Conservation (phyloP, 2,113 vertebrate genomes). For the Pseudopipra pipra region DNA sequence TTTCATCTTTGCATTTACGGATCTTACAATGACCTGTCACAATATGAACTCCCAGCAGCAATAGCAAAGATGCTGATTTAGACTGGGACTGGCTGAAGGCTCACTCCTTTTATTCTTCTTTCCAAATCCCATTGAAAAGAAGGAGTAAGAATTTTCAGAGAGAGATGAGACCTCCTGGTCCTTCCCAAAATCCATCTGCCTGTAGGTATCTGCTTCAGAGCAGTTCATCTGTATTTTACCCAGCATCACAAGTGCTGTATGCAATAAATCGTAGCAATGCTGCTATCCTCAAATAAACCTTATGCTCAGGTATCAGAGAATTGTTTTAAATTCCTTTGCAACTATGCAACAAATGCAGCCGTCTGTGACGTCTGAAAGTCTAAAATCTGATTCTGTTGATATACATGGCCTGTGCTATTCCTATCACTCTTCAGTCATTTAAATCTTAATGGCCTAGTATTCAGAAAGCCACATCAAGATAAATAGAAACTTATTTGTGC, state of each 20-base stretch:
- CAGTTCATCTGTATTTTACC: neutral
- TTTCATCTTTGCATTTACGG: neutral
- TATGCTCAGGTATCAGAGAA: neutral
- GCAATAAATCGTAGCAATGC: neutral
- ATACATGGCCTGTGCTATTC: neutral
- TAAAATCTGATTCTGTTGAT: neutral
- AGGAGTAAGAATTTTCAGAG: neutral
- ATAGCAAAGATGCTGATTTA: slow-evolving; percentile 14
- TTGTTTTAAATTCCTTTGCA: neutral
- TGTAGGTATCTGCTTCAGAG: neutral
- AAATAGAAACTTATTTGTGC: neutral
- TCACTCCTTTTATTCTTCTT: slow-evolving; percentile 18
- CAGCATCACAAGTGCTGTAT: neutral
- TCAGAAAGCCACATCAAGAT: neutral
- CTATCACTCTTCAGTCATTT: neutral
- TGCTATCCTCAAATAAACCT: neutral
- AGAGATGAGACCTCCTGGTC: neutral
- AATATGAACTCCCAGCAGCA: slow-evolving; percentile 20
- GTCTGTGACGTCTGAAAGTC: neutral
- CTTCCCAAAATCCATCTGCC: neutral
- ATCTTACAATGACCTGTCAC: neutral
- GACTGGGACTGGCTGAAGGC: neutral
- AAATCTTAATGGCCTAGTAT: neutral
- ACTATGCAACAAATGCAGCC: neutral
- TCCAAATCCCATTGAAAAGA: neutral